Evolutionary conservation across 1,140 invertebrate genomes (phyloP), one percentile per base, ranked within the genome.

Genomic region (Bombus haemorrhoidalis): DNA sequence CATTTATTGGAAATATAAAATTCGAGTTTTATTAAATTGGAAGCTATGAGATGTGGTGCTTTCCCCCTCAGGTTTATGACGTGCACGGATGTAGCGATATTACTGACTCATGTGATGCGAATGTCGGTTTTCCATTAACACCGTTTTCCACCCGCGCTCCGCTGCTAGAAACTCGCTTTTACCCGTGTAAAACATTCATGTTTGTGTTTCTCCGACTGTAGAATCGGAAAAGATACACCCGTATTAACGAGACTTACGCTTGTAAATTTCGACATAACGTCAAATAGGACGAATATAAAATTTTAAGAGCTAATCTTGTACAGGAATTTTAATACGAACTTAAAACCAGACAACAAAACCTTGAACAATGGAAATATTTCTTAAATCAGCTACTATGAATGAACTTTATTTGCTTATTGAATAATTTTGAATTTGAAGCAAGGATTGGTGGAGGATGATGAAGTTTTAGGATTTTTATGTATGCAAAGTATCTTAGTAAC

Each of bases 71-170:
- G 43, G 34, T 83, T 76, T 32, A 74, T n/a, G 57, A 15, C 13
- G 15, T 15, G 32, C 41, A 39, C 62, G 77, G 25, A 25, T 62
- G 32, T 53, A 66, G 37, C 73, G 41, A 68, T 83, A 77, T 76
- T 76, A 77, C 81, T 6, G 80, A 64, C 66, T 47, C 59, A 15
- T 39, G 18, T 47, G 34, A 74, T 22, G 68, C 68, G 83, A 80
- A 62, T 77, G 43, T 57, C 34, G 73, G 25, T 73, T 80, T 80
- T 69, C 76, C 76, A 85, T 85, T 85, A 85, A 85, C 83, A 73
- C 68, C 66, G 76, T 72, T 84, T 66, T 37, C 41, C 57, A n/a
- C 25, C 59, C 39, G 13, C 41, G 13, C 9, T 34, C 5, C 37
- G 10, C 12, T 47, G 32, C 41, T 18, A 57, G 25, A 28, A 34